A percentile compares a stretch with the other conserved stretches of the same genome.
Evolutionary conservation across 2,113 vertebrate genomes (phyloP).

Genomic region (Lepus timidus): DNA sequence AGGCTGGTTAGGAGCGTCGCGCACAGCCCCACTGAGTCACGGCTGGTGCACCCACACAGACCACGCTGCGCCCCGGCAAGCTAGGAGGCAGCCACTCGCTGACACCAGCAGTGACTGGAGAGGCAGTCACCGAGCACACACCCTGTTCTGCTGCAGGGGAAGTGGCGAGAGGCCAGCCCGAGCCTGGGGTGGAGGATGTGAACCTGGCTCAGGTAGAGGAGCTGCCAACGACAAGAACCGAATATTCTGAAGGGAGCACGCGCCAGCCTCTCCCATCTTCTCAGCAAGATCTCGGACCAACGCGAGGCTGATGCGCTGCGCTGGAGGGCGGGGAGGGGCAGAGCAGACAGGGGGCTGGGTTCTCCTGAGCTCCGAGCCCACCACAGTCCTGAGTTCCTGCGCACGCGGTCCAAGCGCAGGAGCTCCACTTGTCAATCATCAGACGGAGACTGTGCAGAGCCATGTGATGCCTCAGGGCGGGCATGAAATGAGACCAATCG

Average conservation of each 20-base stretch:
- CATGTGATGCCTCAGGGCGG: neutral
- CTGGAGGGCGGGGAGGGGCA: neutral
- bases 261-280: neutral
- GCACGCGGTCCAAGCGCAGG: neutral
- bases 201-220: too few relatives aligned
- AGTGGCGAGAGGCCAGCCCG: neutral
- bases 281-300: neutral
- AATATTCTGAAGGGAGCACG: neutral
- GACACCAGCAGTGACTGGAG: neutral
- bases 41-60: fast-evolving
- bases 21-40: neutral
- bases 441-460: neutral
- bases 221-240: neutral
- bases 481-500: fast-evolving
- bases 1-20: neutral
- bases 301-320: neutral
- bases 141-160: neutral
- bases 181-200: neutral
- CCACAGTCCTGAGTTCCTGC: neutral
- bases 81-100: neutral
- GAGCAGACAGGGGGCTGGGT: neutral
- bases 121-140: neutral
- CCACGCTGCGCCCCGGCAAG: neutral
- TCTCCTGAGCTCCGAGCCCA: neutral
- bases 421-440: neutral